phyloP scores from a whole-genome alignment of 1,140 invertebrate genomes.

The Berghia stephanieae region DNA sequence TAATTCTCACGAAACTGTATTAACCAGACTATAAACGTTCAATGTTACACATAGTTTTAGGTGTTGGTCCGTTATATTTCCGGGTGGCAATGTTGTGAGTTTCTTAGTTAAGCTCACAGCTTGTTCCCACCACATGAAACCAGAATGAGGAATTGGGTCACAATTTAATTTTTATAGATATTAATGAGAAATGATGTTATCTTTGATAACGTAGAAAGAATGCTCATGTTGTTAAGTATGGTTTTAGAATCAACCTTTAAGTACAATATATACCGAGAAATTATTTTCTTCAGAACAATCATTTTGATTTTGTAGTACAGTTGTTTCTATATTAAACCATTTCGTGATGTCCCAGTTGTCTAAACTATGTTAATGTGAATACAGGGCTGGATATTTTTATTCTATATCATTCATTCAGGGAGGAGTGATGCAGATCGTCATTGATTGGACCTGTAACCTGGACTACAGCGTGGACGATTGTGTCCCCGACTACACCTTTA shows the following conservation, averaged over 20 bases:
- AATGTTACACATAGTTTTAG: too few relatives aligned
- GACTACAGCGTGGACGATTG: constrained; percentile 67
- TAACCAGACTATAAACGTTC: too few relatives aligned
- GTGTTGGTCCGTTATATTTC: too few relatives aligned
- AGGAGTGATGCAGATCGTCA: constrained; percentile 69
- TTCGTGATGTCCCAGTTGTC: background rate
- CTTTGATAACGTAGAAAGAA: too few relatives aligned
- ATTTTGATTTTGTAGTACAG: background rate
- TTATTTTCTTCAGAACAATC: background rate
- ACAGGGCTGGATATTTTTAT: background rate
- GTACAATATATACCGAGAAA: background rate
- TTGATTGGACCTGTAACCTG: constrained; percentile 71
- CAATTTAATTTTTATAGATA: too few relatives aligned
- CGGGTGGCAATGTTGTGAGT: too few relatives aligned
- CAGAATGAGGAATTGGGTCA: too few relatives aligned
- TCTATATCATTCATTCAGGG: constrained; percentile 59
- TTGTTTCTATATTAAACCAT: background rate
- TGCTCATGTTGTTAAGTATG: too few relatives aligned
- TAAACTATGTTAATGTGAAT: background rate
- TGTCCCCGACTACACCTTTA: constrained; percentile 69
- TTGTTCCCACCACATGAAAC: too few relatives aligned
- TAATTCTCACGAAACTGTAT: too few relatives aligned
- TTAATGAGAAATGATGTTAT: too few relatives aligned
- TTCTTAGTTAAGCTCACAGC: too few relatives aligned
- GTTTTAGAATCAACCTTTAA: background rate